phyloP scores from a whole-genome alignment of 1,140 invertebrate species.

The Armadillidium nasatum region DNA sequence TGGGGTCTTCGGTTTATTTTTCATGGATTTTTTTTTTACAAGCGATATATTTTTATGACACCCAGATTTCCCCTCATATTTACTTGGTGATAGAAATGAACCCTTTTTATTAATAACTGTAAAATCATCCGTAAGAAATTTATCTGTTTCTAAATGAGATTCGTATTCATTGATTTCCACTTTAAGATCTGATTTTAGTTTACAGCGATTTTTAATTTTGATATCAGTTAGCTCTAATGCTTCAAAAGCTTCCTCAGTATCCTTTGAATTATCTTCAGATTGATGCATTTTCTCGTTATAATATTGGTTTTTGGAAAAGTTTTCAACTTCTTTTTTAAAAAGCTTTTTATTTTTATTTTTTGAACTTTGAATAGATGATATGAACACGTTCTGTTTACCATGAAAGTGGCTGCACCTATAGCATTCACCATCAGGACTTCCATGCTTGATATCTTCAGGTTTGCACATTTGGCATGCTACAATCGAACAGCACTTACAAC shows the following conservation, averaged over 20 bases:
- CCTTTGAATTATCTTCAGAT: background rate
- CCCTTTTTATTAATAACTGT: background rate
- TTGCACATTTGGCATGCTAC: constrained; percentile 40
- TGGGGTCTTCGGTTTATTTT: background rate
- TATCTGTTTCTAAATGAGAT: background rate
- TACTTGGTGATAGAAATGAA: no score
- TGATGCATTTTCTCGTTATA: background rate
- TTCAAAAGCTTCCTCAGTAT: background rate
- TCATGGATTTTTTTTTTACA: background rate
- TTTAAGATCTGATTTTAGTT: background rate
- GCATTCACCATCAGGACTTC: constrained; percentile 33
- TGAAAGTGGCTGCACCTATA: constrained; percentile 39
- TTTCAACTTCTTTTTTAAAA: no score
- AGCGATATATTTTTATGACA: no score
- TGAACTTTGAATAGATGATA: no score
- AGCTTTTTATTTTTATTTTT: no score
- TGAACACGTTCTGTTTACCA: constrained; percentile 33
- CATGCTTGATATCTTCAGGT: constrained; percentile 26
- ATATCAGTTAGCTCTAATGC: background rate
- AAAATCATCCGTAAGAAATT: background rate
- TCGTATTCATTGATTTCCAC: background rate
- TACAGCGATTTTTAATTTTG: background rate
- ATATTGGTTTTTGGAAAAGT: no score
- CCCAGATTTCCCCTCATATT: no score
- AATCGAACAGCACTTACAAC: constrained; percentile 39